phyloP scores from a whole-genome alignment of 2,888 invertebrate species.

The Bombylius major region DNA sequence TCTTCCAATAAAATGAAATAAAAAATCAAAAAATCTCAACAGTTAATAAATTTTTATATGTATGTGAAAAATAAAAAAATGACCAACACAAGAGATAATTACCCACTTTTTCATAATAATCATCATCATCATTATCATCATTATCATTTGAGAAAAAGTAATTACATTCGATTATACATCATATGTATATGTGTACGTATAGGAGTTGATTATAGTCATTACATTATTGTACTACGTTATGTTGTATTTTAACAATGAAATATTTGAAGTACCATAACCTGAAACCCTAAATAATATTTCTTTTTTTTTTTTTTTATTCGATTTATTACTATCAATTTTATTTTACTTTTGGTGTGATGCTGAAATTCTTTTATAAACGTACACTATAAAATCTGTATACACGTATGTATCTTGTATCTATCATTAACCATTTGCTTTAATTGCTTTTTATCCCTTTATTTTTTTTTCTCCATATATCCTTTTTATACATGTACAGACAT shows the following conservation, averaged over 20 bases:
- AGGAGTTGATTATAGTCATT: slow-evolving; percentile 6
- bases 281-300: background rate
- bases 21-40: no score
- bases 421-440: no score
- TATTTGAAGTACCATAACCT: slow-evolving; percentile 3
- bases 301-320: no score
- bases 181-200: background rate
- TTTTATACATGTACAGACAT: no score
- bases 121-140: background rate
- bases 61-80: background rate
- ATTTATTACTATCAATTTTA: no score
- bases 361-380: no score
- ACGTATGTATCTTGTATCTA: no score
- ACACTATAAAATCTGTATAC: no score
- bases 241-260: background rate
- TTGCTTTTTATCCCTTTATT: no score
- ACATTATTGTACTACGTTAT: slow-evolving; percentile 1
- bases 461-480: no score
- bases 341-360: no score
- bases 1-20: no score
- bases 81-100: slow-evolving; percentile 1
- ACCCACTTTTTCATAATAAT: background rate
- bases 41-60: background rate
- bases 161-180: slow-evolving; percentile 4
- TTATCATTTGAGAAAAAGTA: slow-evolving; percentile 5